phyloP scores from a whole-genome alignment of 2,113 vertebrate species.

The Paratilapia polleni region DNA sequence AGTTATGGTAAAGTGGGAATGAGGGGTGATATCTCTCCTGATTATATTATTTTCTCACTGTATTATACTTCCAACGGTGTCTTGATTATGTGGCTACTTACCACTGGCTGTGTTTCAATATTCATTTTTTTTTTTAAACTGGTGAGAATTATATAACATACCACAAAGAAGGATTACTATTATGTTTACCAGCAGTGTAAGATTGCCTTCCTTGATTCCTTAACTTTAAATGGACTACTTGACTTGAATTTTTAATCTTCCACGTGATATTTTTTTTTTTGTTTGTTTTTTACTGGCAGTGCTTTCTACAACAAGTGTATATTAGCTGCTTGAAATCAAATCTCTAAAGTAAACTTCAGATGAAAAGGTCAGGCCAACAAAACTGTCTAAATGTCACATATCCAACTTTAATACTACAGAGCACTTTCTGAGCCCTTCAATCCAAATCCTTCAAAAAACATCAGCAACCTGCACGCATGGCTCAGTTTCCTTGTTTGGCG shows the following conservation, averaged over 20 bases:
- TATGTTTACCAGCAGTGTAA: neutral
- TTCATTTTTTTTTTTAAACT: neutral
- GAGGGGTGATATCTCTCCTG: neutral
- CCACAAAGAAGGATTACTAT: neutral
- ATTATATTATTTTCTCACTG: neutral
- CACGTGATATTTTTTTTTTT: neutral
- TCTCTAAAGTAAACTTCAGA: neutral
- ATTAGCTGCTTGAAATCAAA: neutral
- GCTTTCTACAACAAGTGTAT: too few relatives aligned
- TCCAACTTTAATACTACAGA: neutral
- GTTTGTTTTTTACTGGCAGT: neutral
- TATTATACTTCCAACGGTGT: neutral
- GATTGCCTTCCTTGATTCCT: neutral
- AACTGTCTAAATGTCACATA: constrained; percentile 12
- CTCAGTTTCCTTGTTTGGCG: neutral
- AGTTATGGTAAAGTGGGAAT: neutral
- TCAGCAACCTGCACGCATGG: neutral
- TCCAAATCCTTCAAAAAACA: constrained; percentile 1
- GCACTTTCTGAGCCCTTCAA: neutral
- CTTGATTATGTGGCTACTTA: neutral
- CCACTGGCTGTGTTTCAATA: neutral
- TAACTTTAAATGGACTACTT: neutral
- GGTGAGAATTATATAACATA: neutral
- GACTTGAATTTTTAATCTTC: neutral
- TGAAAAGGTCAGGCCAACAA: constrained; percentile 8